These are phyloP conservation scores for Psix sp. DNA, from an alignment of 1,140 invertebrate genomes.

Conservation along the genomic window DNA sequence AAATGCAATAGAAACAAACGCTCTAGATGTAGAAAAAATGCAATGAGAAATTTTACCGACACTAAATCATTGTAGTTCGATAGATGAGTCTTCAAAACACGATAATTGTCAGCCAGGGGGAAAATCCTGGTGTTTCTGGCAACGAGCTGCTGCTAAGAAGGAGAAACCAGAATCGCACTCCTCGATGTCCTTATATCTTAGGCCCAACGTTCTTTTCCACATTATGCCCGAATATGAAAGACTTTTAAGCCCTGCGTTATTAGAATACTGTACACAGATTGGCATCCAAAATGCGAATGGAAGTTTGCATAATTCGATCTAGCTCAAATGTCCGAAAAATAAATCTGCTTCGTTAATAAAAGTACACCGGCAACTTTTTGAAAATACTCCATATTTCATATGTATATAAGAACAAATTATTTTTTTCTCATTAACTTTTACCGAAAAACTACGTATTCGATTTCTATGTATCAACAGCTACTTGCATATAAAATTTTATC, in stretches of 20 bases:
- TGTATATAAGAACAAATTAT: too few species aligned
- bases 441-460: too few species aligned
- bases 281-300: slow-evolving; percentile 8
- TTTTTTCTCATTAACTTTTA: too few species aligned
- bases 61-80: slow-evolving; percentile 14
- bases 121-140: slow-evolving; percentile 28
- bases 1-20: too few species aligned
- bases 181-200: neutral
- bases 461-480: too few species aligned
- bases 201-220: neutral
- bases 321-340: slow-evolving; percentile 14
- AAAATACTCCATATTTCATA: too few species aligned
- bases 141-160: neutral
- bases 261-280: neutral
- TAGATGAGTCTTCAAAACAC: slow-evolving; percentile 11
- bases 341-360: neutral
- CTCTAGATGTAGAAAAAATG: too few species aligned
- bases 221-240: slow-evolving; percentile 7
- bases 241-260: neutral
- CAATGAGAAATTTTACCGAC: slow-evolving; percentile 8
- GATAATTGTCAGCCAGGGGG: slow-evolving; percentile 5
- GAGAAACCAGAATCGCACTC: slow-evolving; percentile 3
- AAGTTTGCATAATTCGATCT: slow-evolving; percentile 7
- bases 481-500: too few species aligned
- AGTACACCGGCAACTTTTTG: too few species aligned